Evolutionary conservation across 2,113 vertebrate genomes (phyloP), one percentile per base, ranked within the genome.

Genomic region (Vulpes lagopus): DNA sequence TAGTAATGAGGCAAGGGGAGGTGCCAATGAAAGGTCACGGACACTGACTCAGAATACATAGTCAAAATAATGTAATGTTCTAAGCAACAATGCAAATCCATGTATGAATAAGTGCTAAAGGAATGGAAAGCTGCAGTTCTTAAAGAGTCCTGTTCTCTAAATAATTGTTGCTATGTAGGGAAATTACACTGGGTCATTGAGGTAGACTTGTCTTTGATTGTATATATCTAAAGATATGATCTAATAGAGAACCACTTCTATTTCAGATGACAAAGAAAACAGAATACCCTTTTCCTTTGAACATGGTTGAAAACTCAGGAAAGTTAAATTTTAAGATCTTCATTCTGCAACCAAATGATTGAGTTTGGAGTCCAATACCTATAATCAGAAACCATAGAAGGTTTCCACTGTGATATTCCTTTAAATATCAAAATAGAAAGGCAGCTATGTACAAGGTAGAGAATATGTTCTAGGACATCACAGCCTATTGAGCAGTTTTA

Each of bases 361-460:
- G 11, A 79, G 65, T 2, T 25, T 35, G 15, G 2, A 51, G 23
- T 73, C 30, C 2, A 7, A 60, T 20, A 67, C 27, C 35, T 30
- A 89, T n/a, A 85, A 38, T 67, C 51, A 92, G 25, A 96, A 87
- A 69, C 82, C 74, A 87, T 30, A 51, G 49, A 78, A 76, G 22
- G 38, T 81, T 91, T 81, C 60, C 9, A 78, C 11, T 64, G 15
- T 0, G 11, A 3, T 49, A 0, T 11, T 32, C 35, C 15, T 86
- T 84, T 93, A 96, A 89, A 91, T 84, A 25, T 67, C 53, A 82
- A 92, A 95, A 85, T 62, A 69, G 69, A 97, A 91, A 94, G 32
- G 55, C 2, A 51, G 30, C 59, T 55, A n/a, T 38, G 32, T 10
- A 14, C 14, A 67, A 38, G 67, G 49, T 1, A 91, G n/a, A 91